phyloP scores from a whole-genome alignment of 2,888 invertebrate species.

The Hydraecia micacea region DNA sequence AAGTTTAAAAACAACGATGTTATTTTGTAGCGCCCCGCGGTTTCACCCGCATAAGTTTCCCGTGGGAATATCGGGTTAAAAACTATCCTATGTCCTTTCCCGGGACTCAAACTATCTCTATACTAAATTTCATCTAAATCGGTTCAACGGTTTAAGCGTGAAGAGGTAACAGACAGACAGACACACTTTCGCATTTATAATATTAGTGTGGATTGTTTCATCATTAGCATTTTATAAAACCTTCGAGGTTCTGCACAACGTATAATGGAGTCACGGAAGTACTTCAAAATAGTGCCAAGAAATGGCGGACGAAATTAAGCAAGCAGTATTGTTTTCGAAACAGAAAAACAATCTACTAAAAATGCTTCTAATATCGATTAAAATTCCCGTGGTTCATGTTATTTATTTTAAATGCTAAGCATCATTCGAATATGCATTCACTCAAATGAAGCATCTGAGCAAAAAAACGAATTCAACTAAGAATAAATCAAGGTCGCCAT shows the following conservation, averaged over 20 bases:
- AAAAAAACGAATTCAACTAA: constrained; percentile 51
- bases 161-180: too few species aligned
- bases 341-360: not conserved
- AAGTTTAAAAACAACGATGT: not conserved
- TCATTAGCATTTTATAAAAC: constrained; percentile 12
- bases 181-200: too few species aligned
- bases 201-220: not conserved
- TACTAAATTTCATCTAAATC: too few species aligned
- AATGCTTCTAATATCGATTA: not conserved
- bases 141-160: too few species aligned
- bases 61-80: too few species aligned
- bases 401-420: constrained; percentile 4
- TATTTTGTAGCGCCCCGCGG: not conserved
- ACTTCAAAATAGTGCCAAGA: constrained; percentile 13
- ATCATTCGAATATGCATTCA: constrained; percentile 14
- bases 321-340: constrained; percentile 2
- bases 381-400: not conserved
- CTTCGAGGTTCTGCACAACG: not conserved
- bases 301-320: constrained; percentile 10
- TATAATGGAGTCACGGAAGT: constrained; percentile 3
- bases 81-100: too few species aligned
- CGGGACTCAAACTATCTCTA: too few species aligned
- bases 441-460: constrained; percentile 21
- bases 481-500: constrained; percentile 62
- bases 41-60: too few species aligned